A percentile compares a stretch with the other conserved stretches of the same genome.
Conservation (phyloP, 2,797 vertebrate species). For the Lepus oiostolus region DNA sequence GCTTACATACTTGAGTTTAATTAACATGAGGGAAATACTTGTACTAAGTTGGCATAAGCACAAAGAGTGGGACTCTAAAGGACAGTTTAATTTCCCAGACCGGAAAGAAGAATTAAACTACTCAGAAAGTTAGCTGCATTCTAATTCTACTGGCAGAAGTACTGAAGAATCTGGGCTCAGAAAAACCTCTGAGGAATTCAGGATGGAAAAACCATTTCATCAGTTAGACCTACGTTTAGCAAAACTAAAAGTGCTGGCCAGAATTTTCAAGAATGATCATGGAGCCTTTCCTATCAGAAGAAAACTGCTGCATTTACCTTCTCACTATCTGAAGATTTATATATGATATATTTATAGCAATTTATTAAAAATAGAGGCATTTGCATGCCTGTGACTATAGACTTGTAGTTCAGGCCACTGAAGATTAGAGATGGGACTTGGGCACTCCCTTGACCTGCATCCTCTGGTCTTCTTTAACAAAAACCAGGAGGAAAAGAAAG, state of each 20-base stretch:
- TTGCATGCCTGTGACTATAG: too few relatives aligned
- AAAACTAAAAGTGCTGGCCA: not conserved
- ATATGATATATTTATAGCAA: not conserved
- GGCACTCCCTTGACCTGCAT: too few relatives aligned
- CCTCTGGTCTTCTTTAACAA: too few relatives aligned
- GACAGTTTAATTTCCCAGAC: not conserved
- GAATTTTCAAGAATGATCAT: not conserved
- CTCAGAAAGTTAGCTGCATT: not conserved
- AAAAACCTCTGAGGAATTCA: conserved; percentile 37
- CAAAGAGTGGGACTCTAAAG: not conserved
- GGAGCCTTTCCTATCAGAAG: not conserved
- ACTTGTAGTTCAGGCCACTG: too few relatives aligned
- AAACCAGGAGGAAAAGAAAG: too few relatives aligned
- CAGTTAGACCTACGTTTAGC: not conserved
- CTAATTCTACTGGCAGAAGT: conserved; percentile 25
- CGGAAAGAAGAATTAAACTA: not conserved
- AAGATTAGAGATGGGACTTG: too few relatives aligned
- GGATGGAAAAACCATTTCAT: not conserved
- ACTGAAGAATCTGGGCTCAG: not conserved
- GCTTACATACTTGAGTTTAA: not conserved
- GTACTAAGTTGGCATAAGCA: not conserved
- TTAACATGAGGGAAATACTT: not conserved
- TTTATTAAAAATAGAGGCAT: not conserved
- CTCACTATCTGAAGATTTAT: not conserved
- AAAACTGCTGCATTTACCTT: not conserved